These are phyloP conservation scores for Patella ulyssiponensis DNA, from an alignment of 2,888 invertebrate species.

Conservation along the genomic window DNA sequence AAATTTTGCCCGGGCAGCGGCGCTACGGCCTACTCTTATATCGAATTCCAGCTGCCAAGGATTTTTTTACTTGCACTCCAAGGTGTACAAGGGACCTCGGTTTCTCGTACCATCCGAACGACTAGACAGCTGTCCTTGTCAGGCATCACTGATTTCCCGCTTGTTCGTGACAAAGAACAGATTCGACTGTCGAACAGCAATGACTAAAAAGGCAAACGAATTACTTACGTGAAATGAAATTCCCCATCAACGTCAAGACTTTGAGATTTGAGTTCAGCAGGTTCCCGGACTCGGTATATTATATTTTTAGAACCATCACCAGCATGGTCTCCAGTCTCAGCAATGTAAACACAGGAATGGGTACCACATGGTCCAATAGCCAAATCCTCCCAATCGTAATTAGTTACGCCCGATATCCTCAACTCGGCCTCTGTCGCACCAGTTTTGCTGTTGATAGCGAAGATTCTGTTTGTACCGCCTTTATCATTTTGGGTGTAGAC, in stretches of 20 bases:
- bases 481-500: conserved; percentile 37
- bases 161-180: too few species aligned
- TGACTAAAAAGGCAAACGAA: neutral
- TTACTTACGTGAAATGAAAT: conserved; percentile 23
- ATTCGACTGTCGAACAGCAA: too few species aligned
- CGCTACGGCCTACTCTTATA: too few species aligned
- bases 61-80: too few species aligned
- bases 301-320: conserved; percentile 22
- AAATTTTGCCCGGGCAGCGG: too few species aligned
- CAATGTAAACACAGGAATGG: conserved; percentile 37
- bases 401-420: neutral
- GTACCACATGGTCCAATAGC: conserved; percentile 22
- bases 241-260: conserved; percentile 18
- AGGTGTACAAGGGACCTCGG: too few species aligned
- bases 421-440: neutral
- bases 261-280: conserved; percentile 18
- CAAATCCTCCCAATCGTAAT: conserved; percentile 27
- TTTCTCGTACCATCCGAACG: too few species aligned
- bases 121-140: too few species aligned
- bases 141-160: too few species aligned
- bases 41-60: too few species aligned
- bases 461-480: conserved; percentile 14
- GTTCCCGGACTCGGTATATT: conserved; percentile 39
- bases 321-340: conserved; percentile 34
- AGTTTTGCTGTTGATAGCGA: neutral